These are phyloP conservation scores for Frieseomelitta varia DNA, from an alignment of 1,140 invertebrate species.

Conservation along the genomic window DNA sequence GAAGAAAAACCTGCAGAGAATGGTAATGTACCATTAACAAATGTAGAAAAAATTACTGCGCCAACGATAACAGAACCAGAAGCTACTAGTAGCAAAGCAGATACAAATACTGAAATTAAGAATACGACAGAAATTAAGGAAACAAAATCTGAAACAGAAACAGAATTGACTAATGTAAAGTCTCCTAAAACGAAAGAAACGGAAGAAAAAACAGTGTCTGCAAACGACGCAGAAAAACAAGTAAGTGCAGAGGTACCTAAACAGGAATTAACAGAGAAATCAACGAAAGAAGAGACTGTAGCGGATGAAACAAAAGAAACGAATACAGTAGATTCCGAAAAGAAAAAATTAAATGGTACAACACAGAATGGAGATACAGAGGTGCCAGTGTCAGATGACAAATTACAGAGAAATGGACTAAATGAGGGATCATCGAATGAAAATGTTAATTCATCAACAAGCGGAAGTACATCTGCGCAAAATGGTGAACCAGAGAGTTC, in stretches of 20 bases:
- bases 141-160: constrained; percentile 35
- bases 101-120: constrained; percentile 37
- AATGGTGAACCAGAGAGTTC: constrained; percentile 74
- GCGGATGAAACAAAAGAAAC: constrained; percentile 53
- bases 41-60: constrained; percentile 40
- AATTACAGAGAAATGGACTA: constrained; percentile 75
- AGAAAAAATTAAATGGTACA: constrained; percentile 70
- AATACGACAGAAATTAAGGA: constrained; percentile 23
- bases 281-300: constrained; percentile 60
- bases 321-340: constrained; percentile 60
- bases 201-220: constrained; percentile 33
- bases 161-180: constrained; percentile 56
- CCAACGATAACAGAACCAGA: constrained; percentile 49
- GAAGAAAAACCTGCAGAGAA: constrained; percentile 49
- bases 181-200: constrained; percentile 38
- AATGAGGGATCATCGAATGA: constrained; percentile 66
- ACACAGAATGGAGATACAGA: constrained; percentile 68
- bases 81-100: constrained; percentile 45
- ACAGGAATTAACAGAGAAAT: constrained; percentile 51
- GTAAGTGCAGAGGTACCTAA: constrained; percentile 43
- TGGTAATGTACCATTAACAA: constrained; percentile 39
- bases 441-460: constrained; percentile 54
- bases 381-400: constrained; percentile 61
- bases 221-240: constrained; percentile 40
- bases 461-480: constrained; percentile 66